Percentiles rank a stretch among this genome's conserved stretches.
Evolutionary conservation across 2,888 invertebrate species (phyloP).

Genomic region (Volucella bombylans): DNA sequence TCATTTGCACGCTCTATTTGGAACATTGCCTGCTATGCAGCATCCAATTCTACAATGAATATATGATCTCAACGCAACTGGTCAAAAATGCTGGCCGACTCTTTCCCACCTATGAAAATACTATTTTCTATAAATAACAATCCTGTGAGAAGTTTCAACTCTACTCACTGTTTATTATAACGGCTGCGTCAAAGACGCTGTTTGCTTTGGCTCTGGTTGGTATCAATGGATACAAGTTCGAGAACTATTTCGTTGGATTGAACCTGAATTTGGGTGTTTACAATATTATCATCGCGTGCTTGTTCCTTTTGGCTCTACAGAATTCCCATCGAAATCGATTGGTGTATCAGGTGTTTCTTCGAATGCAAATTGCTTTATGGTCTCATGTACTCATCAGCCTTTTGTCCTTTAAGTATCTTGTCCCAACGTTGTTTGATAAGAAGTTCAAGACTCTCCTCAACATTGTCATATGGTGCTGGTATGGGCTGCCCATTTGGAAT

Average conservation of each 20-base stretch:
- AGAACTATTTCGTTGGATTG: no score
- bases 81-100: no score
- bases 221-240: no score
- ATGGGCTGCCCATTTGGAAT: constrained; percentile 82
- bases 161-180: no score
- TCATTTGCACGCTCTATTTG: constrained; percentile 81
- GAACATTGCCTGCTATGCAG: constrained; percentile 82
- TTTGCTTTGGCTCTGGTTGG: no score
- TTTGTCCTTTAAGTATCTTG: constrained; percentile 81
- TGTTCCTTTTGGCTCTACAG: constrained; percentile 80
- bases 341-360: constrained; percentile 80
- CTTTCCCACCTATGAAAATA: no score
- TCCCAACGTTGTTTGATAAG: constrained; percentile 82
- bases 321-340: no score
- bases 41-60: constrained; percentile 81
- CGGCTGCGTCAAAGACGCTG: no score
- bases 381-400: constrained; percentile 81
- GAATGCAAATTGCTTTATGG: constrained; percentile 80
- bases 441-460: constrained; percentile 81
- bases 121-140: no score
- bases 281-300: constrained; percentile 80
- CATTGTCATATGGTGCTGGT: constrained; percentile 81
- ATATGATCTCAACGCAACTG: no score
- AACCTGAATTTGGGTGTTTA: no score
- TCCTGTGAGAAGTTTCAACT: no score